Conservation (phyloP, 2,888 invertebrate genomes). For the Drosophila picticornis region DNA sequence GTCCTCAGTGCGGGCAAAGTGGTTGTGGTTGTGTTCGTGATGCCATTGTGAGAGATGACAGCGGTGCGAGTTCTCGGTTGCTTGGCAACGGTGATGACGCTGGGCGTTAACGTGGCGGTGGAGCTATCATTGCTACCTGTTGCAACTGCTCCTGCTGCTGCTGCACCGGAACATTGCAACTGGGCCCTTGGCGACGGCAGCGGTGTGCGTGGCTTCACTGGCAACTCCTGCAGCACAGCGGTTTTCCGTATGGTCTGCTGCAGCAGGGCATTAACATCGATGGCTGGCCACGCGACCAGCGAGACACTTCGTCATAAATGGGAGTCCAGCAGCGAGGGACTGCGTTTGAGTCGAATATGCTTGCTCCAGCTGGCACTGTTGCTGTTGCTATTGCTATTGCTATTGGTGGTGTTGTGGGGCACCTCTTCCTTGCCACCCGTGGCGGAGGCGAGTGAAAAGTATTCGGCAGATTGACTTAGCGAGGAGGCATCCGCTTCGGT, state of each 20-base stretch:
- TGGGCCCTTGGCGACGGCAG: conserved; percentile 17
- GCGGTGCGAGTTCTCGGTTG: conserved; percentile 68
- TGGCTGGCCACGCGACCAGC: conserved; percentile 86
- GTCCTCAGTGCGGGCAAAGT: conserved; percentile 33
- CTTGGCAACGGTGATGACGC: conserved; percentile 80
- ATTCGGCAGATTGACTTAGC: conserved; percentile 83
- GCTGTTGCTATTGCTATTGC: conserved; percentile 4
- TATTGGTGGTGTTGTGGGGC: conserved; percentile 18
- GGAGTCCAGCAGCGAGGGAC: conserved; percentile 74
- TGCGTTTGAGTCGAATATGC: conserved; percentile 80
- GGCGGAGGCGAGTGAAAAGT: conserved; percentile 82
- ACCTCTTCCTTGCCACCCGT: conserved; percentile 24
- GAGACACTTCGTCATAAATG: conserved; percentile 86
- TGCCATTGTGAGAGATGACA: conserved; percentile 73
- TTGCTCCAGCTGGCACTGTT: conserved; percentile 70
- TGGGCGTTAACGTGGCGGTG: conserved; percentile 82
- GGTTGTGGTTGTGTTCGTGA: conserved; percentile 68
- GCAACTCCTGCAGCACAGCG: conserved; percentile 82
- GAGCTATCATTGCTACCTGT: conserved; percentile 83
- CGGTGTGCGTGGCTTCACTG: conserved; percentile 42
- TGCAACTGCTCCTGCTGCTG: conserved; percentile 11
- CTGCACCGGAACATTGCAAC: conserved; percentile 28
- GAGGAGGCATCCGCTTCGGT: conserved; percentile 81
- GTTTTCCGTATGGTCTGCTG: conserved; percentile 85
- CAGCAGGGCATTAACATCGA: conserved; percentile 84